Percentiles rank a stretch among this genome's conserved stretches.
These are phyloP conservation scores for Cheilosia scutellata DNA, from an alignment of 2,888 invertebrate species.

Conservation along the genomic window DNA sequence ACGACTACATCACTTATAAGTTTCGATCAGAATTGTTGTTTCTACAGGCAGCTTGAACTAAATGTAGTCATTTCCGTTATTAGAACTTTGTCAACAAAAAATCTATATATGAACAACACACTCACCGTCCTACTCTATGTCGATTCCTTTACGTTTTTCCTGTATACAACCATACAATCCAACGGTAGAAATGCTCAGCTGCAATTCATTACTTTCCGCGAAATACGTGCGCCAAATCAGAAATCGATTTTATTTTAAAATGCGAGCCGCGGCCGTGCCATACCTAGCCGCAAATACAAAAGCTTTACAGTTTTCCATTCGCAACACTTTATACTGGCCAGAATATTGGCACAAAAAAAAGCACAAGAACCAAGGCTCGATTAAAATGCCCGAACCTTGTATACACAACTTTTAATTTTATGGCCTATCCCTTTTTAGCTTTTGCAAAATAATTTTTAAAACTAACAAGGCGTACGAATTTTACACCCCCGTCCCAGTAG, in stretches of 20 bases:
- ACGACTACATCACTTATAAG: no score
- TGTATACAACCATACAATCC: no score
- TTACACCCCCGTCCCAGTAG: conserved; percentile 9
- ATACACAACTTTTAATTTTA: conserved; percentile 56
- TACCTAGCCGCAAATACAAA: background rate
- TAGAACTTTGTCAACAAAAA: no score
- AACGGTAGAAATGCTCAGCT: background rate
- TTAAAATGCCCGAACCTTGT: conserved; percentile 45
- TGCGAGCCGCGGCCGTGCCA: background rate
- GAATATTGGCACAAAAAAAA: background rate
- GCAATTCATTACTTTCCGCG: conserved; percentile 1
- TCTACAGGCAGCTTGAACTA: no score
- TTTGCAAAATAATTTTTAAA: conserved; percentile 43
- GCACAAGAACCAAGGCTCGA: conserved; percentile 3
- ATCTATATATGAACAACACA: no score
- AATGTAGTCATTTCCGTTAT: no score
- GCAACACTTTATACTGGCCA: background rate
- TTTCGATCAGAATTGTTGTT: no score
- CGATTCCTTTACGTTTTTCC: no score
- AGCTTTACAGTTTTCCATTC: conserved; percentile 4
- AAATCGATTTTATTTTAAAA: conserved; percentile 47
- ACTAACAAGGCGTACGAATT: conserved; percentile 36
- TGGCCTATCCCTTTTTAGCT: conserved; percentile 6
- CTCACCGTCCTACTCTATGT: no score
- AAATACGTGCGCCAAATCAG: conserved; percentile 14